phyloP scores from a whole-genome alignment of 2,888 invertebrate genomes.

The Pegoplata infirma region DNA sequence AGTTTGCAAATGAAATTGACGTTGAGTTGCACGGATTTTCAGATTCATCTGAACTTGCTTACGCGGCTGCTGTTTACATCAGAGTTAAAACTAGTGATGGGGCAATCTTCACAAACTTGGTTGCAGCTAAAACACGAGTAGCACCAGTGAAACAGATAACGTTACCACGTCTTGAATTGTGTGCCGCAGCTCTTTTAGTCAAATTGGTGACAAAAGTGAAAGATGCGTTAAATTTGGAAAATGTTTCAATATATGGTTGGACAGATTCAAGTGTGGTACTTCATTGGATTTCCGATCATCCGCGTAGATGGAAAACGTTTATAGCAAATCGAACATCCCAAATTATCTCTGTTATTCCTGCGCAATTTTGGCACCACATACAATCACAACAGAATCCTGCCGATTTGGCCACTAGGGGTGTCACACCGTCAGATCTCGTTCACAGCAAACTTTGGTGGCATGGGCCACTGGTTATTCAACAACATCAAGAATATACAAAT shows the following conservation, averaged over 20 bases:
- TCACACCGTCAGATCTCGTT: constrained; percentile 3
- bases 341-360: constrained; percentile 12
- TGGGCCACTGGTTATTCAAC: not conserved
- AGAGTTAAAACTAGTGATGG: not conserved
- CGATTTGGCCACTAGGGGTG: constrained; percentile 13
- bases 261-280: constrained; percentile 32
- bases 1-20: not conserved
- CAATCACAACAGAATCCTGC: constrained; percentile 23
- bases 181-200: constrained; percentile 32
- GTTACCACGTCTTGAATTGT: not conserved
- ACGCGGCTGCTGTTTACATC: not conserved
- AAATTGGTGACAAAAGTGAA: not conserved
- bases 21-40: constrained; percentile 34
- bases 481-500: not conserved
- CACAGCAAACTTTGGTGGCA: constrained; percentile 11
- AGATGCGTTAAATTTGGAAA: not conserved
- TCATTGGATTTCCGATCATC: constrained; percentile 30
- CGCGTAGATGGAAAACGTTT: constrained; percentile 34
- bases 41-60: constrained; percentile 22
- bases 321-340: constrained; percentile 15
- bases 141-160: constrained; percentile 36
- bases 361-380: constrained; percentile 12
- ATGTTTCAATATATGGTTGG: not conserved
- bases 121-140: constrained; percentile 37
- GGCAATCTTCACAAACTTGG: not conserved